A percentile compares a stretch with the other conserved stretches of the same genome.
phyloP scores from a whole-genome alignment of 1,140 invertebrate genomes.

The Zaprionus lachaisei region DNA sequence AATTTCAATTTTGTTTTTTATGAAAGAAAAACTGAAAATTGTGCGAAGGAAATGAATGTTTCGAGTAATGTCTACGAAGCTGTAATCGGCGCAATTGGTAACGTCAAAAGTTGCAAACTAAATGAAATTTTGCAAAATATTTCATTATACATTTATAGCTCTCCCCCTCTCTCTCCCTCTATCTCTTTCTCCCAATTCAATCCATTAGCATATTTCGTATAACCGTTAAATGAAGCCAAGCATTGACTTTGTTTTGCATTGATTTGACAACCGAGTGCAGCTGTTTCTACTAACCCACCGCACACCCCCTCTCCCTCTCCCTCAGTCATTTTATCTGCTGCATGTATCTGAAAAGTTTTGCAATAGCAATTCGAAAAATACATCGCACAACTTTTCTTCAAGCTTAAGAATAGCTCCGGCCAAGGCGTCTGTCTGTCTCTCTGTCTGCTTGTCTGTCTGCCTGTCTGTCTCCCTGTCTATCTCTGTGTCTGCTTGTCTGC shows the following conservation, averaged over 20 bases:
- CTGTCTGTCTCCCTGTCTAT: slow-evolving; percentile 34
- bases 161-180: not conserved
- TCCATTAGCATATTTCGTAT: slow-evolving; percentile 40
- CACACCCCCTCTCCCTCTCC: not conserved
- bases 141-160: not conserved
- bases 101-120: not conserved
- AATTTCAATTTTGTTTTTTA: slow-evolving; percentile 10
- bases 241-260: slow-evolving; percentile 36
- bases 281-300: slow-evolving; percentile 25
- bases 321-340: slow-evolving; percentile 67
- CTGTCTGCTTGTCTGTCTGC: slow-evolving; percentile 46
- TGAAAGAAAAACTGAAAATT: not conserved
- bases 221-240: slow-evolving; percentile 26
- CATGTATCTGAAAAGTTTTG: slow-evolving; percentile 79
- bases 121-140: not conserved
- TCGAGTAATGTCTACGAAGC: no score
- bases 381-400: slow-evolving; percentile 57
- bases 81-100: not conserved
- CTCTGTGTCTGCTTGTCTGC: slow-evolving; percentile 12
- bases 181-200: not conserved
- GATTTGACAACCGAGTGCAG: slow-evolving; percentile 51
- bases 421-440: slow-evolving; percentile 66
- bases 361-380: slow-evolving; percentile 73
- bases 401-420: slow-evolving; percentile 57
- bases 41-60: not conserved